Evolutionary conservation across 1,140 invertebrate species (phyloP).

Genomic region (Teleogryllus occipitalis): DNA sequence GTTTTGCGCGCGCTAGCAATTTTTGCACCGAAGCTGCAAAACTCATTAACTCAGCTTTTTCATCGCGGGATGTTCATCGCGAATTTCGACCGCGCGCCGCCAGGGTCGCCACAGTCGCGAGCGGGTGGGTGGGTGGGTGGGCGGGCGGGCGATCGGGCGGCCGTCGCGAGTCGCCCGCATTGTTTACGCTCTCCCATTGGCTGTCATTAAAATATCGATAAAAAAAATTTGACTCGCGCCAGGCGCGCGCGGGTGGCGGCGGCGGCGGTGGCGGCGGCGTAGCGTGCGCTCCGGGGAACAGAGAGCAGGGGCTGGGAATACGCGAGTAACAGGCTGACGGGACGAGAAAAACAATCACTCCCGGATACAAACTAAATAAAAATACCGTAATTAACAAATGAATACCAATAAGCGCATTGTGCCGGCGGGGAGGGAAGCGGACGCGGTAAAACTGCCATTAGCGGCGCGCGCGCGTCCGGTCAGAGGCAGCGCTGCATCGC

Average conservation of each 20-base stretch:
- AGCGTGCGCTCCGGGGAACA: not conserved
- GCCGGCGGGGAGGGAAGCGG: not conserved
- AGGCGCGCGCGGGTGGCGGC: too few species aligned
- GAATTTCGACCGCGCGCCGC: not conserved
- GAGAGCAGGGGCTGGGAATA: not conserved
- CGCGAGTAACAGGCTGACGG: not conserved
- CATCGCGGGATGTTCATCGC: not conserved
- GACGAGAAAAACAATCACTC: slow-evolving; percentile 1
- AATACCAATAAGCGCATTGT: not conserved
- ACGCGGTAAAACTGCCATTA: not conserved
- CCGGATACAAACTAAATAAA: not conserved
- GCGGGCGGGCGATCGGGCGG: too few species aligned
- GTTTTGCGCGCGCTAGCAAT: not conserved
- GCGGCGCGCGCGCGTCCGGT: too few species aligned
- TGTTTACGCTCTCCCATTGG: not conserved
- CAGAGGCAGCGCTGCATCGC: too few species aligned
- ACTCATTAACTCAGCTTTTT: not conserved
- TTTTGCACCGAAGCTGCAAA: not conserved
- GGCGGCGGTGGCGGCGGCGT: not conserved
- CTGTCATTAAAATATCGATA: slow-evolving; percentile 5
- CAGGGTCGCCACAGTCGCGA: not conserved
- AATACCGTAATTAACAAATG: not conserved
- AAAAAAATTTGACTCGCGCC: not conserved
- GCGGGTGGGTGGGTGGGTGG: not conserved
- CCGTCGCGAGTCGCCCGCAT: not conserved